Base-by-base conservation (phyloP, 2,797 vertebrate genomes). In the Acanthis flammea region DNA sequence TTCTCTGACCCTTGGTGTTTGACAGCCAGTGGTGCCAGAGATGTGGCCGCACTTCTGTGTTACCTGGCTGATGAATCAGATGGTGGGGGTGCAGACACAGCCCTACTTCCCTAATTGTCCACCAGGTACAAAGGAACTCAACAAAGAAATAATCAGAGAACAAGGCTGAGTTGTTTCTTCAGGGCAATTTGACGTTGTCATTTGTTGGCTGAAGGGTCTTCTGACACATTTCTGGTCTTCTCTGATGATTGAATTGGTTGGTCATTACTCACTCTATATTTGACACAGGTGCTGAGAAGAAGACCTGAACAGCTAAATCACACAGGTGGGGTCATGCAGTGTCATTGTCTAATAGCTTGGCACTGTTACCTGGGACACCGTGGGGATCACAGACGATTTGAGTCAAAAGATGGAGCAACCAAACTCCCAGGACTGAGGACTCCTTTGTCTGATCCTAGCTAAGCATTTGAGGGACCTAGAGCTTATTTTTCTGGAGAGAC, bases 1-100 rank as follows among this genome's bases (percentile, higher is more conserved):
- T 68, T 87, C 47, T 37, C 17, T 67, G 19, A 55, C 5, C 4
- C 33, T 44, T 2, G 0, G 0, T 3, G 4, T 82, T 82, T 70
- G 67, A 72, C 27, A 87, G 21, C 7, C 78, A 39, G 9, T 30
- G 23, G 19, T 61, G 33, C 35, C 50, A 62, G 55, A 47, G 39
- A 10, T 30, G 39, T 54, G 54, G 11, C 51, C 24, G 25, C 1
- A 1, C 6, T 61, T 72, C 19, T 79, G 7, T 48, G 57, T 22
- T n/a, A 61, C 21, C 14, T 55, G 57, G 7, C 21, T 79, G 63
- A 82, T 72, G 16, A 78, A 81, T 50, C 13, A 54, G 14, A 24
- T 39, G 22, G 19, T 67, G 47, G 8, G 18, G 5, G 6, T 37
- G 7, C 35, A 50, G 30, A 44, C 14, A 63, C 30, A 33, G n/a